A percentile compares a stretch with the other conserved stretches of the same genome.
These are phyloP conservation scores for Microcebus murinus DNA, from an alignment of 2,113 vertebrate genomes.

Conservation along the genomic window DNA sequence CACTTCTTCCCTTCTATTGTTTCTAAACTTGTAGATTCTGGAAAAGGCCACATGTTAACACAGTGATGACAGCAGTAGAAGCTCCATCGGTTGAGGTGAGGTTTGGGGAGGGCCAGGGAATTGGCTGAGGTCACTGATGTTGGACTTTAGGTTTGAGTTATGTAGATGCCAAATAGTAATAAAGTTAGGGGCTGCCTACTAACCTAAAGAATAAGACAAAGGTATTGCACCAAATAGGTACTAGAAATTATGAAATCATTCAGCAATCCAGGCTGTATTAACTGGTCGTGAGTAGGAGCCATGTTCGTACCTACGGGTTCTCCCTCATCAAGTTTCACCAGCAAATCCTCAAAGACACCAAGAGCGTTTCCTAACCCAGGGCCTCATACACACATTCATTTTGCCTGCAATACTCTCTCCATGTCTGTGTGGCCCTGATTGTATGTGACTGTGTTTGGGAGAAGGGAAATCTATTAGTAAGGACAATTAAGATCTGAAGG, in stretches of 20 bases:
- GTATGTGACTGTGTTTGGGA: background rate
- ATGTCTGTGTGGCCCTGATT: background rate
- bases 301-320: background rate
- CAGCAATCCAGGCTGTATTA: background rate
- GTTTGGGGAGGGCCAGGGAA: background rate
- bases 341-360: no score
- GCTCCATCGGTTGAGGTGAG: background rate
- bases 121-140: background rate
- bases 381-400: no score
- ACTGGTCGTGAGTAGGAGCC: background rate
- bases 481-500: background rate
- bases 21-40: background rate
- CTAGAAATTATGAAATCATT: background rate
- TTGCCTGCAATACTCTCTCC: no score
- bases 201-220: background rate
- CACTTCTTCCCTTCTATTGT: background rate
- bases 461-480: background rate
- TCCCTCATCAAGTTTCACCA: no score
- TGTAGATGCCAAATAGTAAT: background rate
- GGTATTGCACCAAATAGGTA: background rate
- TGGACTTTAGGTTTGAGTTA: background rate
- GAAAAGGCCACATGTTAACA: background rate
- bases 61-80: background rate
- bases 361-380: no score
- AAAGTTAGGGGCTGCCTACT: background rate